Base-by-base conservation (phyloP, 2,888 invertebrate genomes). In the Cheilosia pagana region DNA sequence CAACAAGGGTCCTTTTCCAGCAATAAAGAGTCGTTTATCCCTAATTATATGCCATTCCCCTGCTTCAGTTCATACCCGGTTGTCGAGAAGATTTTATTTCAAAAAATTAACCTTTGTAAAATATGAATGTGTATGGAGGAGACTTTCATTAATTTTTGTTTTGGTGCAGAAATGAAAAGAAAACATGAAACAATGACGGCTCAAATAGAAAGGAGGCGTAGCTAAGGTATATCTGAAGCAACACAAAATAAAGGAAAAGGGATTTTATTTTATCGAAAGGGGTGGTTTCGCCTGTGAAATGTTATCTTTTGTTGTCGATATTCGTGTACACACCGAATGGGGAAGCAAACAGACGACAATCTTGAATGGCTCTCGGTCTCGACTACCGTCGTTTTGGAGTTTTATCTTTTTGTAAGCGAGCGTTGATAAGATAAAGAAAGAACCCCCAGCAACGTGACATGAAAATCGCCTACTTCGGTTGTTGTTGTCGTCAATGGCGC, bases 1-100 rank as follows among this genome's bases (percentile, higher is more conserved):
- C 21, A 10, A 43, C 21, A 59, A 72, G 65, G 79, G 83, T 81
- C 83, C 79, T 60, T 75, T 70, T 71, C 10, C 10, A 63, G 65
- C 52, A 74, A 85, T 79, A 81, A 85, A 85, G 81, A 85, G 45
- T 65, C 79, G 74, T 75, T 85, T 85, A 79, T 85, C 75, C 67
- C 35, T 75, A 79, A 79, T 79, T 74, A 59, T 41, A n/a, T 70
- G 45, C 53, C 55, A 62, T 12, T 21, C 25, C 25, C 23, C 45
- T 35, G 3, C 31, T 10, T 45, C 8, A 14, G 12, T 59, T 63
- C 45, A 39, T 35, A 31, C 52, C 23, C 43, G 16, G 21, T 23
- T 31, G 21, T 23, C n/a, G 7, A 55, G 31, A 14, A 72, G 41
- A 45, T 41, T 48, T 50, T 52, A 48, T 74, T 74, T 67, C 70